Evolutionary conservation across 1,140 invertebrate genomes (phyloP).

Genomic region (Thaumetopoea pityocampa): DNA sequence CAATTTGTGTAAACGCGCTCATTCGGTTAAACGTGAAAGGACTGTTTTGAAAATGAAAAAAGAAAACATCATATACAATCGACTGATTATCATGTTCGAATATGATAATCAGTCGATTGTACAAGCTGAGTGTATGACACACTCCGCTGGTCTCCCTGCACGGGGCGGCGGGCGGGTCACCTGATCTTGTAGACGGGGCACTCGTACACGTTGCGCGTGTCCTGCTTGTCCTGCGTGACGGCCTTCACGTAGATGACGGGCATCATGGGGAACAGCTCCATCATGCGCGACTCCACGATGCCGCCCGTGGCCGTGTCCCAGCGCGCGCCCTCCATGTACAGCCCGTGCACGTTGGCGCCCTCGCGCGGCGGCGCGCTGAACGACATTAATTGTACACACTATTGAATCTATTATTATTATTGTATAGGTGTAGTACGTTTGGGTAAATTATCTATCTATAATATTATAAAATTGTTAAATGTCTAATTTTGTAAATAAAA

Average conservation of each 20-base stretch:
- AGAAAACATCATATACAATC: no score
- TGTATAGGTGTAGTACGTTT: no score
- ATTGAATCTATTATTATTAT: not conserved
- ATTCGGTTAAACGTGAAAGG: no score
- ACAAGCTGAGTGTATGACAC: no score
- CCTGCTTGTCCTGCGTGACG: slow-evolving; percentile 91
- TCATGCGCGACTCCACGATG: slow-evolving; percentile 89
- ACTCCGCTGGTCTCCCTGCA: not conserved
- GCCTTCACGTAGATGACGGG: slow-evolving; percentile 95
- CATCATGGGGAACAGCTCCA: slow-evolving; percentile 93
- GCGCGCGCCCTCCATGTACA: slow-evolving; percentile 95
- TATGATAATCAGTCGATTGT: no score
- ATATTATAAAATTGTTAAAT: no score
- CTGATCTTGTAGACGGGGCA: slow-evolving; percentile 96
- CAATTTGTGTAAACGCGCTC: no score
- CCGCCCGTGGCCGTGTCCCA: slow-evolving; percentile 89
- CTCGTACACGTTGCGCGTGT: slow-evolving; percentile 91
- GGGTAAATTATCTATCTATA: no score
- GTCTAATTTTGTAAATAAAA: no score
- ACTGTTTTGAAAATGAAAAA: no score
- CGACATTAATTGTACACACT: not conserved
- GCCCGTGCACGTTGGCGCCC: slow-evolving; percentile 92
- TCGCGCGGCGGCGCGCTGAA: slow-evolving; percentile 89
- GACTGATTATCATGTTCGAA: no score
- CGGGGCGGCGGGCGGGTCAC: slow-evolving; percentile 56